phyloP scores from a whole-genome alignment of 2,113 vertebrate genomes.

The Proterorhinus semilunaris region DNA sequence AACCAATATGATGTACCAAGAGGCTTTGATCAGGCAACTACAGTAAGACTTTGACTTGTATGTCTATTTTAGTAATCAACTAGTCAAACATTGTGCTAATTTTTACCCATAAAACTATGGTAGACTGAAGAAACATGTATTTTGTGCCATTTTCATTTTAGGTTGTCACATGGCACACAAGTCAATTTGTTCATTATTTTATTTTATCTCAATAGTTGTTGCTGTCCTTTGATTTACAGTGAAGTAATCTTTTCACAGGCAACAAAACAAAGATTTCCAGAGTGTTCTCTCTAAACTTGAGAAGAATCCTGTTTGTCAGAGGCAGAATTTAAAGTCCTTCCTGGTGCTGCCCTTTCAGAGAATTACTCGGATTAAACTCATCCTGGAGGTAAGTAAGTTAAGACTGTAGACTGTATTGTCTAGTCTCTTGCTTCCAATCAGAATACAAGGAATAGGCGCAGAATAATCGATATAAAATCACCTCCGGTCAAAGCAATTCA shows the following conservation, averaged over 20 bases:
- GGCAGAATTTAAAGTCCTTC: slow-evolving; percentile 80
- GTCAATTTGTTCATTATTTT: too few relatives aligned
- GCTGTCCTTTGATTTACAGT: background rate
- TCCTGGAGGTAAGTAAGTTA: slow-evolving; percentile 71
- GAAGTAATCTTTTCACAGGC: slow-evolving; percentile 39
- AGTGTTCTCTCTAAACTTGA: slow-evolving; percentile 71
- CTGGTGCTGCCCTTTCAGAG: slow-evolving; percentile 82
- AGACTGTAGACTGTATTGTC: too few relatives aligned
- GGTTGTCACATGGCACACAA: too few relatives aligned
- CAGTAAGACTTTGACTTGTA: slow-evolving; percentile 58
- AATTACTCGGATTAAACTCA: slow-evolving; percentile 78
- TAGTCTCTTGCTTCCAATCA: too few relatives aligned
- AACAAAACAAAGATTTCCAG: slow-evolving; percentile 70
- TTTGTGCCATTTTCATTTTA: too few relatives aligned
- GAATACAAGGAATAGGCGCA: too few relatives aligned
- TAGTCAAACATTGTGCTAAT: too few relatives aligned
- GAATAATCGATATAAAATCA: background rate
- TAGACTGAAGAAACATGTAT: too few relatives aligned
- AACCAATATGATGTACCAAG: slow-evolving; percentile 84
- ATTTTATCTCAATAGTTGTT: background rate
- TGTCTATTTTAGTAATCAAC: too few relatives aligned
- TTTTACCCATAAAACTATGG: too few relatives aligned
- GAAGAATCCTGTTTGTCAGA: slow-evolving; percentile 73
- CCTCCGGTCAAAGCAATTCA: background rate
- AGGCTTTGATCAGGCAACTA: slow-evolving; percentile 70